Evolutionary conservation across 1,140 invertebrate genomes (phyloP), one percentile per base, ranked within the genome.

Genomic region (Hypsibius dujardini): DNA sequence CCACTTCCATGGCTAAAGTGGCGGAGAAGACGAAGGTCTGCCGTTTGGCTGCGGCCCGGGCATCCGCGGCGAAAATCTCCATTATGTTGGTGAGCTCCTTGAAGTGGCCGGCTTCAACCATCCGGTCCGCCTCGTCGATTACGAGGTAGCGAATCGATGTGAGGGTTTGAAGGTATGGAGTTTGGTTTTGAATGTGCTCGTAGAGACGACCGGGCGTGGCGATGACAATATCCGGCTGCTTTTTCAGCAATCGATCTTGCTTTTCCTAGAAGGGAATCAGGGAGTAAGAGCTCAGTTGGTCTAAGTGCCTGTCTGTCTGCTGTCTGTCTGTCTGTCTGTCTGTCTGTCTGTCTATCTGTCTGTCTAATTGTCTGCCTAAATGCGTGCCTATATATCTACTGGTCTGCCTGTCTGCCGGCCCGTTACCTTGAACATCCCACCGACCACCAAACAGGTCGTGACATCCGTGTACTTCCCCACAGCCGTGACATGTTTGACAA

Each of bases 21-120:
- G 96, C 96, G 0, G 95, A 98, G 81, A 98, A 98, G 0, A 98
- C 87, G 80, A 98, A 95, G 75, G 88, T 95, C 80, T 98, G 94
- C 42, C 92, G 80, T 56, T 82, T 74, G 82, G 1, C 79, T 75
- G 45, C 74, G 77, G 45, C 28, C 28, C 15, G 40, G 72, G 85
- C 82, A 74, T 89, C 84, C 2, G 79, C 77, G 79, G 95, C 94
- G 1, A 98, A 82, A 7, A 85, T 79, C 74, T 90, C 87, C 0
- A 98, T 77, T 14, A 99, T 80, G 47, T 86, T 83, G 47, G 88
- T 83, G 1, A 99, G 78, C 80, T 99, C 95, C 76, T 90, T 85
- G 82, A 98, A 99, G 80, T 99, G 95, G 28, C 91, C 91, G 74
- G 87, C 88, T 77, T 98, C 95, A 28, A 97, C 82, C 94, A 99